A percentile compares a stretch with the other conserved stretches of the same genome.
Evolutionary conservation across 2,797 vertebrate genomes (phyloP).

Genomic region (Coracias cyanogaster): DNA sequence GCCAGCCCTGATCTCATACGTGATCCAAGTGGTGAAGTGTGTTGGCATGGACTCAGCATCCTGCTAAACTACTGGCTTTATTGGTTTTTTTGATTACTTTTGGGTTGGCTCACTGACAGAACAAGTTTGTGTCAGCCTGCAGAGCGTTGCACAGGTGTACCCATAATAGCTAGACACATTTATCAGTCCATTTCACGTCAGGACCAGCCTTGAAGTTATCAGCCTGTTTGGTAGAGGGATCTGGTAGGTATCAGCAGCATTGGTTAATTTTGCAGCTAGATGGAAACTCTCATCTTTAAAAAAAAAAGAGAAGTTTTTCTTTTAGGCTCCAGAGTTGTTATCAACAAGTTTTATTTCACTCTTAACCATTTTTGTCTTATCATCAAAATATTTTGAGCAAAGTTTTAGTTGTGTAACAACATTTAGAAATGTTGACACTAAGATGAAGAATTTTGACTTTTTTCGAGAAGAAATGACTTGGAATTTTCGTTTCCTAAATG

Average conservation of each 20-base stretch:
- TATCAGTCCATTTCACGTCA: background rate
- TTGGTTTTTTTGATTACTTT: background rate
- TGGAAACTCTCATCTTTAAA: background rate
- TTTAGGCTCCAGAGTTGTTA: background rate
- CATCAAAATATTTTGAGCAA: background rate
- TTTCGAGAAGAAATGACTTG: background rate
- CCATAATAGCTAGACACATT: background rate
- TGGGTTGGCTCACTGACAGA: background rate
- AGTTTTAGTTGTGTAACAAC: background rate
- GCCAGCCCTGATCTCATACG: background rate
- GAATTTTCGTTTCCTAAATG: background rate
- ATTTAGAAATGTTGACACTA: background rate
- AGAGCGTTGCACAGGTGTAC: background rate
- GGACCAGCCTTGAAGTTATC: background rate
- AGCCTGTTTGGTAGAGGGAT: background rate
- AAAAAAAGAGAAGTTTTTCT: too few relatives aligned
- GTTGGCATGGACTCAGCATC: background rate
- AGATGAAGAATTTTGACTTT: background rate
- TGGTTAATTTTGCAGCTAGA: background rate
- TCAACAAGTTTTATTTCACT: background rate
- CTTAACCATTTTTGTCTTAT: background rate
- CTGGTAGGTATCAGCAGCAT: background rate
- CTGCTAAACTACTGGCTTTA: background rate
- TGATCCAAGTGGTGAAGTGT: background rate
- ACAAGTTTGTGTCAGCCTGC: background rate